Base-by-base conservation (phyloP, 2,113 vertebrate species). In the Illadopsis cleaveri region DNA sequence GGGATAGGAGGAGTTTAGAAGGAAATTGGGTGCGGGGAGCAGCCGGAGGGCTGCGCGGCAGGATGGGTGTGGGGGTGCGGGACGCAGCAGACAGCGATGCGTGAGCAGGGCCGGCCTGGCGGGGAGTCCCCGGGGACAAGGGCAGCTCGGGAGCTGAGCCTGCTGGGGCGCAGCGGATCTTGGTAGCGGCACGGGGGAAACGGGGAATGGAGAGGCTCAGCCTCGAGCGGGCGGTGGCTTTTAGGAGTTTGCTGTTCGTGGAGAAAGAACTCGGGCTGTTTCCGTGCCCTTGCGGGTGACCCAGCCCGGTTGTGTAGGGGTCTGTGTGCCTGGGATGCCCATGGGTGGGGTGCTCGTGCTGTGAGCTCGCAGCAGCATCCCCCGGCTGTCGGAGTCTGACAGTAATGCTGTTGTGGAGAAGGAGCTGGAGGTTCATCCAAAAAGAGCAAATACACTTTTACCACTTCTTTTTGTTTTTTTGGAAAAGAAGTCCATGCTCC, bases 111-210 rank as follows among this genome's bases (percentile, higher is more conserved):
- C 88, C 27, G 65, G 8, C 28, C 25, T 4, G 37, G 68, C 56
- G 37, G 11, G 9, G 7, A 73, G 12, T 6, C 35, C 56, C n/a
- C 10, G 65, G 81, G 56, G 42, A 44, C 47, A 5, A 13, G 47
- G 56, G 56, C 73, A 9, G 78, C 11, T 5, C 3, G 9, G 72
- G 60, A 75, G 57, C 57, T 7, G 61, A 71, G 82, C 15, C 4
- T 3, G 27, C 61, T 4, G 6, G 15, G 22, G 38, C 18, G 5
- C 4, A 13, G 27, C 1, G 5, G 25, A 7, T 45, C 54, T 30
- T 2, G 21, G 47, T 4, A 9, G 24, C 4, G 2, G 31, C 38
- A 1, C 2, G 48, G 42, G 75, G 30, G 9, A 6, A 0, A 10
- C 0, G 9, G 83, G 58, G 35, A 58, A 24, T 5, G 3, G 58